Conservation (phyloP, 2,888 invertebrate species). For the Phalera bucephala region DNA sequence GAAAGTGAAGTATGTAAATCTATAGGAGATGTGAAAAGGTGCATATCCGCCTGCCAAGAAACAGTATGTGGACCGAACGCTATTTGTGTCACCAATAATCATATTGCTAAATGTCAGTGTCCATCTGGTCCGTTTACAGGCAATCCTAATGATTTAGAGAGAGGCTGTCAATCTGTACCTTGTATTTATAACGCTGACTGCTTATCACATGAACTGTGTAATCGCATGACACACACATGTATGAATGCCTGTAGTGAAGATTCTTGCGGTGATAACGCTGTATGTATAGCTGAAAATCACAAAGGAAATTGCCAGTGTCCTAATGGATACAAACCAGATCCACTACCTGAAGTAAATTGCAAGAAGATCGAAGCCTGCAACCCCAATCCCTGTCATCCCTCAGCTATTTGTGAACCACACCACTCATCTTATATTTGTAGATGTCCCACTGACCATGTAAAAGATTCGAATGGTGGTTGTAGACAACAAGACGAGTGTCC, state of each 20-base stretch:
- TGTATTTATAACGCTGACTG: constrained; percentile 95
- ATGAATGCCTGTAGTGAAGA: constrained; percentile 91
- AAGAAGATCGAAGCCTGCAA: constrained; percentile 87
- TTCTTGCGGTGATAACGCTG: constrained; percentile 93
- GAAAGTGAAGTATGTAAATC: constrained; percentile 91
- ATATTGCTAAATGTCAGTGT: constrained; percentile 94
- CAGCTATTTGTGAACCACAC: constrained; percentile 89
- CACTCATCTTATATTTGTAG: constrained; percentile 88
- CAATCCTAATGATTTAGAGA: constrained; percentile 89
- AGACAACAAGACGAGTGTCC: constrained; percentile 89
- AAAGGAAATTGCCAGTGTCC: constrained; percentile 93
- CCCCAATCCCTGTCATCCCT: constrained; percentile 91
- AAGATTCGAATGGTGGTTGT: constrained; percentile 91
- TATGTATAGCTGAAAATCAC: constrained; percentile 94
- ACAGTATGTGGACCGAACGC: constrained; percentile 93
- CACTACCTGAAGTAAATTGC: constrained; percentile 93
- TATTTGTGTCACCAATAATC: constrained; percentile 94
- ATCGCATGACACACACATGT: constrained; percentile 92
- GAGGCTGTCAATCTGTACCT: constrained; percentile 91
- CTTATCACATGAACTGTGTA: constrained; percentile 90
- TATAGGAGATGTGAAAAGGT: constrained; percentile 84
- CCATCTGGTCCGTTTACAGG: constrained; percentile 94
- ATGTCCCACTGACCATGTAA: constrained; percentile 89
- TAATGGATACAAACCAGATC: constrained; percentile 91
- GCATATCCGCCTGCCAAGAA: constrained; percentile 90